phyloP scores from a whole-genome alignment of 1,140 invertebrate species.

The Lysiphlebus fabarum region DNA sequence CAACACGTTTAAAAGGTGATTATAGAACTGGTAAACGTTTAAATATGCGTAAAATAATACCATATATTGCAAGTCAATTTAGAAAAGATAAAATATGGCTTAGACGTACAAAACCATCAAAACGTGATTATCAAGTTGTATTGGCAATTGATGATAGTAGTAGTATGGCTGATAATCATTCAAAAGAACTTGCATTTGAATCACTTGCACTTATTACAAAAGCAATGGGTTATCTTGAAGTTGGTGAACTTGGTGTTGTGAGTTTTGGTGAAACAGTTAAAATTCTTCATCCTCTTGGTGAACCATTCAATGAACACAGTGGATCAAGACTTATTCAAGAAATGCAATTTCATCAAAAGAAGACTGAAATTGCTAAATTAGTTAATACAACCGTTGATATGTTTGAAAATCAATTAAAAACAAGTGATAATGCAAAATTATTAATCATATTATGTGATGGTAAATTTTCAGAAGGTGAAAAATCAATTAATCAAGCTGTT shows the following conservation, averaged over 20 bases:
- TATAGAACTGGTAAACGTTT: slow-evolving; percentile 95
- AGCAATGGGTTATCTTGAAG: slow-evolving; percentile 89
- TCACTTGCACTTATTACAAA: slow-evolving; percentile 88
- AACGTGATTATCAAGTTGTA: slow-evolving; percentile 94
- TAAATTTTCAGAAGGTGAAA: slow-evolving; percentile 83
- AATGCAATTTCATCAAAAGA: slow-evolving; percentile 76
- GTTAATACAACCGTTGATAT: slow-evolving; percentile 74
- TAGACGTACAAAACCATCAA: slow-evolving; percentile 89
- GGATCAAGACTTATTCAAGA: slow-evolving; percentile 75
- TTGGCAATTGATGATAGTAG: slow-evolving; percentile 97
- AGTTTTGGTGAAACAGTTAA: slow-evolving; percentile 88
- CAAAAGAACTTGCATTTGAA: slow-evolving; percentile 90
- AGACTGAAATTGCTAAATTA: slow-evolving; percentile 76
- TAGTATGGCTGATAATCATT: slow-evolving; percentile 86
- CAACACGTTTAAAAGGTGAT: slow-evolving; percentile 88
- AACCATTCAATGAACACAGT: slow-evolving; percentile 79
- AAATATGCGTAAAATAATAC: slow-evolving; percentile 97
- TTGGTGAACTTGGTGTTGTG: slow-evolving; percentile 84
- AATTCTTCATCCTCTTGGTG: slow-evolving; percentile 80
- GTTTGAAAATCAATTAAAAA: slow-evolving; percentile 59
- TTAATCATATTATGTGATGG: slow-evolving; percentile 94
- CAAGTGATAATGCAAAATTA: slow-evolving; percentile 76
- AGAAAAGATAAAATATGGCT: slow-evolving; percentile 99
- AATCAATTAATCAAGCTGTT: slow-evolving; percentile 74
- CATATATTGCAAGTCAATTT: slow-evolving; percentile 98